Base-by-base conservation (phyloP, 2,797 vertebrate species). In the Coregonus sp. region DNA sequence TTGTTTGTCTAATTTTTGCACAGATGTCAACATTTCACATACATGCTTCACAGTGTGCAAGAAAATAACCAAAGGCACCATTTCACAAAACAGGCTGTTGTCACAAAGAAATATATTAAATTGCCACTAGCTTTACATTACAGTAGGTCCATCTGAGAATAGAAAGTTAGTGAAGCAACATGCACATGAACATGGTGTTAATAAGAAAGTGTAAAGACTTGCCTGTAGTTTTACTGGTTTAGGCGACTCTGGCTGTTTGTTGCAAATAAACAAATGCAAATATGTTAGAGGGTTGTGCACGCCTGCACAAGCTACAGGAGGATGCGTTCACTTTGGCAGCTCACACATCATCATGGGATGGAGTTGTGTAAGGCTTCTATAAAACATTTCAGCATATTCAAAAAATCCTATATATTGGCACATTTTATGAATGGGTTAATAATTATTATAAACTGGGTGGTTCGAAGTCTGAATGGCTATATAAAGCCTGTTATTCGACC, bases 161-260 rank as follows among this genome's bases (percentile, higher is more conserved):
- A 86, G 80, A 77, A 78, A 35, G 78, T 87, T 76, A 83, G 84
- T 83, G 73, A 83, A 80, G 75, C 71, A 66, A 81, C 89, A 92
- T 93, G 90, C 89, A 90, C 37, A 81, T 81, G 52, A 77, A 87
- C 20, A 79, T 72, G 18, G 56, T 80, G 69, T 14, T 16, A 76
- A 52, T 74, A 86, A 87, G 69, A 81, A 86, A 86, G 79, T 35
- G 70, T 75, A 72, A 86, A 86, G 90, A 99, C 98, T 98, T 99
- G 96, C 97, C 97, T 99, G 97, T 79, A 94, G 95, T 92, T 98
- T 99, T 91, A 95, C 94, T 91, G 96, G 96, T 93, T 99, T 98
- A 80, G 97, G 97, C 77, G 96, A 98, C 92, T 98, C 97, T 83
- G 97, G 96, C 97, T 99, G 97, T 94, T 95, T 89, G 87, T 95